These are phyloP conservation scores for Pangasius sanitwongsei DNA, from an alignment of 2,797 vertebrate genomes.

Conservation along the genomic window DNA sequence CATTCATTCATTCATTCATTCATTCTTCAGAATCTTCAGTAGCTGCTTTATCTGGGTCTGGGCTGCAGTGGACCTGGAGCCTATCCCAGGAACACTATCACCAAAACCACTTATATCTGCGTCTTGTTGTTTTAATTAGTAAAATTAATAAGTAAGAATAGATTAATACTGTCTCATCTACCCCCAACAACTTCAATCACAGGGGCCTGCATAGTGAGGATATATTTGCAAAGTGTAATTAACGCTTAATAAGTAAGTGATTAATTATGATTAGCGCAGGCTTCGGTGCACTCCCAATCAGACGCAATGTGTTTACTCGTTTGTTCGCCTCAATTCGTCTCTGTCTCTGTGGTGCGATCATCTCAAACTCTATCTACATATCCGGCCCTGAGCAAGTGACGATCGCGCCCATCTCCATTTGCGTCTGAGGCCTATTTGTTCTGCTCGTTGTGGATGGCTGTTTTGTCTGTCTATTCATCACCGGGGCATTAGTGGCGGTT, in stretches of 20 bases:
- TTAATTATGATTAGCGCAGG: constrained; percentile 83
- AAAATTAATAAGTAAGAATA: constrained; percentile 85
- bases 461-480: constrained; percentile 71
- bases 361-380: constrained; percentile 71
- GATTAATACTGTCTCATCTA: constrained; percentile 77
- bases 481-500: constrained; percentile 66
- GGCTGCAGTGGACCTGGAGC: neutral
- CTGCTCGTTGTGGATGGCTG: constrained; percentile 64
- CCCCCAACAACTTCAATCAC: constrained; percentile 63
- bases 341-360: constrained; percentile 66
- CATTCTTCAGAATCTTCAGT: neutral
- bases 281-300: constrained; percentile 80
- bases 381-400: constrained; percentile 61
- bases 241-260: constrained; percentile 86
- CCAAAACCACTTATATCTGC: constrained; percentile 74
- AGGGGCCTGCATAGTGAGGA: constrained; percentile 69
- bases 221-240: constrained; percentile 81
- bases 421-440: constrained; percentile 73
- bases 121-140: constrained; percentile 84
- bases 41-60: neutral
- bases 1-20: neutral
- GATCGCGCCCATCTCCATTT: constrained; percentile 67
- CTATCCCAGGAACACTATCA: neutral
- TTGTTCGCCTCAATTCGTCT: constrained; percentile 74
- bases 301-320: constrained; percentile 77